Conservation (phyloP, 2,113 vertebrate species). For the Clarias batrachus region DNA sequence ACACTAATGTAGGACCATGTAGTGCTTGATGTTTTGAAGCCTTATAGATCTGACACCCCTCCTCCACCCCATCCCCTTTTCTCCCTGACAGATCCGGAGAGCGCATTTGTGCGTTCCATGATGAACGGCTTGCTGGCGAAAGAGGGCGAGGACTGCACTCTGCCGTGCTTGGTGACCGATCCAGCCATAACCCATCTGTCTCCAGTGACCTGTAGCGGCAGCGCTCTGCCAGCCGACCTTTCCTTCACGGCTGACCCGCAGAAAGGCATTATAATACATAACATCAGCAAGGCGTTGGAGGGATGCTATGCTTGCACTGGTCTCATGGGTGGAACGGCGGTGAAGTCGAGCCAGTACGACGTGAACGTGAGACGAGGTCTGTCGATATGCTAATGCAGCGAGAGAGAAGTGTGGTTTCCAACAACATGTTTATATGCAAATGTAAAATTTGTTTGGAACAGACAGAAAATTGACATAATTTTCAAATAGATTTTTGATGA, state of each 20-base stretch:
- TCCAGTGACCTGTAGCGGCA: slow-evolving; percentile 64
- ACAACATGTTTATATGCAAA: not conserved
- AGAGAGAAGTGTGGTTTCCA: not conserved
- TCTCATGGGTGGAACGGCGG: slow-evolving; percentile 47
- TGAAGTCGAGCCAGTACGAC: slow-evolving; percentile 65
- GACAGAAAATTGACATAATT: not conserved
- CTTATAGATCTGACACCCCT: not conserved
- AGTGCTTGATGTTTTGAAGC: not conserved
- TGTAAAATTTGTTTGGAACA: not conserved
- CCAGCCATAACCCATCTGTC: slow-evolving; percentile 62
- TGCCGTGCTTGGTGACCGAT: slow-evolving; percentile 73
- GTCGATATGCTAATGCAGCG: slow-evolving; percentile 7
- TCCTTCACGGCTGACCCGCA: slow-evolving; percentile 61
- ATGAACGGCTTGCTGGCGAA: slow-evolving; percentile 65
- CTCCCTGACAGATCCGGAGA: slow-evolving; percentile 47
- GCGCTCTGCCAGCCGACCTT: slow-evolving; percentile 59
- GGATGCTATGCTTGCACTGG: slow-evolving; percentile 66
- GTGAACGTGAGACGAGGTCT: slow-evolving; percentile 70
- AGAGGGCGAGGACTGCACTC: slow-evolving; percentile 64
- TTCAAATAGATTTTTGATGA: not conserved
- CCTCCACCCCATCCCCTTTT: not conserved
- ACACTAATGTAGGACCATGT: not conserved
- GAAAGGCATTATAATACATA: slow-evolving; percentile 65
- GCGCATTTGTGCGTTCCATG: slow-evolving; percentile 64
- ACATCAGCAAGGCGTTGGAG: slow-evolving; percentile 61